Conservation (phyloP, 2,797 vertebrate genomes). For the Enteromius radiatus region DNA sequence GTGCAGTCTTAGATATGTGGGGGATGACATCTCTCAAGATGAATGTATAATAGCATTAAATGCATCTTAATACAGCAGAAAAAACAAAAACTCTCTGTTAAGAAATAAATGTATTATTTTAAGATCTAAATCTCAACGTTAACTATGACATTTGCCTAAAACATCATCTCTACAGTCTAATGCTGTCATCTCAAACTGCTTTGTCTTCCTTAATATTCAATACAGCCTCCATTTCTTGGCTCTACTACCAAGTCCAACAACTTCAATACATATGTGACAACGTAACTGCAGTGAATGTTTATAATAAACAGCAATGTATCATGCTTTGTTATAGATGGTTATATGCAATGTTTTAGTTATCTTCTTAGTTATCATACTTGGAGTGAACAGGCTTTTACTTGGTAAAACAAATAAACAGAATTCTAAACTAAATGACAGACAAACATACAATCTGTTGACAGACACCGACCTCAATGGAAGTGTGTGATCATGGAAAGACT, state of each 20-base stretch:
- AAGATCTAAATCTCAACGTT: neutral
- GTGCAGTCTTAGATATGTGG: neutral
- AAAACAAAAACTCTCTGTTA: neutral
- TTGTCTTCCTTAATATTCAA: neutral
- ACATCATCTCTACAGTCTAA: neutral
- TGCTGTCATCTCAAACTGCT: neutral
- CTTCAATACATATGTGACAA: neutral
- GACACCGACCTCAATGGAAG: slow-evolving; percentile 16
- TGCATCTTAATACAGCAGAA: neutral
- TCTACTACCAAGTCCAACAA: neutral
- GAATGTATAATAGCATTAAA: neutral
- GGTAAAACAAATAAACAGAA: neutral
- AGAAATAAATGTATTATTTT: neutral
- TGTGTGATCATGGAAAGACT: neutral
- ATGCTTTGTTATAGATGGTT: neutral
- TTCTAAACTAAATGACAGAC: neutral
- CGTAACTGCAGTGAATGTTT: neutral
- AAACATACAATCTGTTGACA: neutral
- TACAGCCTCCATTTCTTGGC: neutral
- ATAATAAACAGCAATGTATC: neutral
- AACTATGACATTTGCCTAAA: neutral
- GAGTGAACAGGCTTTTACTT: neutral
- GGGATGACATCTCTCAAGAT: neutral
- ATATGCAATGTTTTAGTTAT: neutral
- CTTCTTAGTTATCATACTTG: neutral